These are phyloP conservation scores for Pantherophis guttatus DNA, from an alignment of 2,113 vertebrate species.

Conservation along the genomic window DNA sequence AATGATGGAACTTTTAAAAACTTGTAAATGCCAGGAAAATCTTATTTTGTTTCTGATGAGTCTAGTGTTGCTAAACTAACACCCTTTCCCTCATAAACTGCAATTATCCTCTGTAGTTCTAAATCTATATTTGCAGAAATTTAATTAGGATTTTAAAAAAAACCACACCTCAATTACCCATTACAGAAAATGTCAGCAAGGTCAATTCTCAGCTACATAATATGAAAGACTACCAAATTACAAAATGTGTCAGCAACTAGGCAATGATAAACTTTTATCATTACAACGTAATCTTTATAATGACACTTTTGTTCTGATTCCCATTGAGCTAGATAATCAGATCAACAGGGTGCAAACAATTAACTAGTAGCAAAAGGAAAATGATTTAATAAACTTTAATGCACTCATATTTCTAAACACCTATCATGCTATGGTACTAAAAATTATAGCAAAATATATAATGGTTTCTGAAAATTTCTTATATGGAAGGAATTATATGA, in stretches of 20 bases:
- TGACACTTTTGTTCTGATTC: conserved; percentile 55
- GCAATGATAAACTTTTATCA: conserved; percentile 32
- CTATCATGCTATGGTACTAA: neutral
- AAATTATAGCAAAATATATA: neutral
- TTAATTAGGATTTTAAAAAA: conserved; percentile 36
- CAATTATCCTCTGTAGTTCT: conserved; percentile 47
- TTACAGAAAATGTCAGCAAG: conserved; percentile 53
- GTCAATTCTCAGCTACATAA: conserved; percentile 54
- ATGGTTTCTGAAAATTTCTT: neutral
- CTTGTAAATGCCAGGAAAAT: conserved; percentile 28
- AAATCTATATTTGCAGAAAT: conserved; percentile 51
- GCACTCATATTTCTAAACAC: conserved; percentile 41
- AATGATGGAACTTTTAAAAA: conserved; percentile 31
- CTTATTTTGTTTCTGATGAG: conserved; percentile 38
- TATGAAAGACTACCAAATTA: conserved; percentile 53
- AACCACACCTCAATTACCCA: conserved; percentile 4
- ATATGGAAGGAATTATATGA: neutral
- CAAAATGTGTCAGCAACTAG: conserved; percentile 19
- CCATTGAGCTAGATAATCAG: conserved; percentile 50
- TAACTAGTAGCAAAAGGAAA: neutral
- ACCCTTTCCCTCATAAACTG: conserved; percentile 5
- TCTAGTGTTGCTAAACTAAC: conserved; percentile 39
- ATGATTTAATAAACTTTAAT: neutral
- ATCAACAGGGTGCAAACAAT: conserved; percentile 42
- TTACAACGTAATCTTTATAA: conserved; percentile 48